A percentile compares a stretch with the other conserved stretches of the same genome.
phyloP scores from a whole-genome alignment of 2,113 vertebrate genomes.

The Paradisaea rubra region DNA sequence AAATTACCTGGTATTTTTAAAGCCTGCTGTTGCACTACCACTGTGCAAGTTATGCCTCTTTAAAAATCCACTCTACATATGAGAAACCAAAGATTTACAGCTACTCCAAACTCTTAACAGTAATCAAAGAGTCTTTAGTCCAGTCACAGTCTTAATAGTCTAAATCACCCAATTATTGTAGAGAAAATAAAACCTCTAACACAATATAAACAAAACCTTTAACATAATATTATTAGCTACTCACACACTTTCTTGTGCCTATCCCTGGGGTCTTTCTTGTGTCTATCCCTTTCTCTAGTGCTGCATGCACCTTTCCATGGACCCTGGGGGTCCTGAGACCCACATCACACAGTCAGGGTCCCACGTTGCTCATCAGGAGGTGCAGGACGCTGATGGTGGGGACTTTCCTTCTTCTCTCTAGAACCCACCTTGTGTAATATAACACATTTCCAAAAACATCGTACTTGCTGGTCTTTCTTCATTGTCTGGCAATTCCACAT shows the following conservation, averaged over 20 bases:
- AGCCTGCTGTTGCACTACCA: neutral
- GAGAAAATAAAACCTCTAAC: neutral
- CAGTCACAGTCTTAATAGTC: neutral
- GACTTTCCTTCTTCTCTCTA: neutral
- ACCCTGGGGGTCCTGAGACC: neutral
- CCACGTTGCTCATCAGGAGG: fast-evolving
- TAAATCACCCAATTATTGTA: neutral
- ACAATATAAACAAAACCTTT: neutral
- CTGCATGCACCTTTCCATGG: neutral
- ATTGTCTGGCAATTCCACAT: neutral
- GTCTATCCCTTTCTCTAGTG: neutral
- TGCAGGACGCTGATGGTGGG: neutral
- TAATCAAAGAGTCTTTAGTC: neutral
- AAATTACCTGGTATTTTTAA: neutral
- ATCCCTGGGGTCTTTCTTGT: no score
- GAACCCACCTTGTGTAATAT: neutral
- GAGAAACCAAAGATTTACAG: neutral
- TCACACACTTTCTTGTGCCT: neutral
- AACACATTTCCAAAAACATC: neutral
- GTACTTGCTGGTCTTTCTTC: neutral
- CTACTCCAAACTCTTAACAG: neutral
- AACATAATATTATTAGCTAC: neutral
- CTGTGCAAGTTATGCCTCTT: neutral
- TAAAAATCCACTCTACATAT: neutral
- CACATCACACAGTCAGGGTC: neutral